Conservation (phyloP, 2,888 invertebrate genomes). For the Scaptodrosophila latifasciaeformis region DNA sequence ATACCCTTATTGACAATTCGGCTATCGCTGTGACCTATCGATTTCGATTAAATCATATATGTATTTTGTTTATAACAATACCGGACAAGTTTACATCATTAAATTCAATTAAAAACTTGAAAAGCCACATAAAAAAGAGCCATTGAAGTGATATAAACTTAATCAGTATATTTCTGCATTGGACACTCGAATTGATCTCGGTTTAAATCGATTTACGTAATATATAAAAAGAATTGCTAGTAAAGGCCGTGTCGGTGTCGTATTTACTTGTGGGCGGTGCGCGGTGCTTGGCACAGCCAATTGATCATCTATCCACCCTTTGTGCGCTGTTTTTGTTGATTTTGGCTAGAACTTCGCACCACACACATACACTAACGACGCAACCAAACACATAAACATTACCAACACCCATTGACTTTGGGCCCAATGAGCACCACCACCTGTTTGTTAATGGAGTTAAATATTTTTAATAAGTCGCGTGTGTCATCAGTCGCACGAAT, state of each 20-base stretch:
- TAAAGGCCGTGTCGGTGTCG: background rate
- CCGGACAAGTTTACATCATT: constrained; percentile 14
- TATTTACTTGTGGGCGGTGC: constrained; percentile 1
- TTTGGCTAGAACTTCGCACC: constrained; percentile 10
- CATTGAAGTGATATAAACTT: no score
- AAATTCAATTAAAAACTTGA: constrained; percentile 28
- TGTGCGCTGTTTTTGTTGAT: background rate
- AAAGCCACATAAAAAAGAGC: no score
- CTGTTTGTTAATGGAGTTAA: constrained; percentile 34
- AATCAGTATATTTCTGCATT: no score
- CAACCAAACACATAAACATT: background rate
- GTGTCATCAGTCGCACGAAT: background rate
- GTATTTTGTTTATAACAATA: constrained; percentile 51
- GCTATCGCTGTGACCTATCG: no score
- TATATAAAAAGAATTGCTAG: constrained; percentile 6
- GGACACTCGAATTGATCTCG: no score
- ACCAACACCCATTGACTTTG: constrained; percentile 14
- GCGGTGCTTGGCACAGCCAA: constrained; percentile 1
- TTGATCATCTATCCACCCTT: background rate
- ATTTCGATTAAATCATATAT: no score
- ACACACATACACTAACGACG: constrained; percentile 8
- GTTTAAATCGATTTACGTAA: constrained; percentile 20
- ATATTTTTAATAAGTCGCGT: background rate
- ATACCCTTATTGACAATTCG: no score
- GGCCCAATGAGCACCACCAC: constrained; percentile 17